Evolutionary conservation across 2,888 invertebrate species (phyloP).

Genomic region (Xestia ashworthii): DNA sequence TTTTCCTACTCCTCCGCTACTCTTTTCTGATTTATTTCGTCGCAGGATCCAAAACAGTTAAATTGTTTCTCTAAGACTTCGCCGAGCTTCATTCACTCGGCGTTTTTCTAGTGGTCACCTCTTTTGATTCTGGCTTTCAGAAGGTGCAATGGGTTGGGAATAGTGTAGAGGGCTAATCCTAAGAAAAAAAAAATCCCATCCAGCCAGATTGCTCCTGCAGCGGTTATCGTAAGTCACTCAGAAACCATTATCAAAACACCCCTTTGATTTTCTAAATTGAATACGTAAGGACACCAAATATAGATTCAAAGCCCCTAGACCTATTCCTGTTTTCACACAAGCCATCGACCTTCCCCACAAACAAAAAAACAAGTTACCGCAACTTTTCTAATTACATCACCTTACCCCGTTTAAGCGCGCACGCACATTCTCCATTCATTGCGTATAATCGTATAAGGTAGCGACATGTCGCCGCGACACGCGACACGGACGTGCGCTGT

Average conservation of each 20-base stretch:
- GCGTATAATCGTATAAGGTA: constrained; percentile 83
- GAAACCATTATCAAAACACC: not conserved
- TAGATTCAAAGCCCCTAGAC: not conserved
- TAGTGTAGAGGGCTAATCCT: too few relatives aligned
- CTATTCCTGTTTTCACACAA: constrained; percentile 39
- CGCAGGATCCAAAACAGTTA: too few relatives aligned
- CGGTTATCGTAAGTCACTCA: not conserved
- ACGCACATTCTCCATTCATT: constrained; percentile 71
- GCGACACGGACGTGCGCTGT: constrained; percentile 70
- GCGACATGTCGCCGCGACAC: constrained; percentile 74
- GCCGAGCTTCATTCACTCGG: too few relatives aligned
- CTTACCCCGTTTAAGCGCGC: constrained; percentile 66
- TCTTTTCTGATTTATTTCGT: too few relatives aligned
- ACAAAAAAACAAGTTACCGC: constrained; percentile 45
- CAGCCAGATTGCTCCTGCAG: not conserved
- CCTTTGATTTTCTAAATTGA: constrained; percentile 1
- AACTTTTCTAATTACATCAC: constrained; percentile 71
- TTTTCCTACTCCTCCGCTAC: too few relatives aligned
- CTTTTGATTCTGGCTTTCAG: too few relatives aligned
- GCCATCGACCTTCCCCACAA: constrained; percentile 23
- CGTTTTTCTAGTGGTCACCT: too few relatives aligned
- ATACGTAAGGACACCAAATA: not conserved
- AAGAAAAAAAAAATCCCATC: too few relatives aligned
- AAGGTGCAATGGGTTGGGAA: too few relatives aligned
- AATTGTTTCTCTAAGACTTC: too few relatives aligned